phyloP scores from a whole-genome alignment of 2,113 vertebrate species.

The Agelaius tricolor region DNA sequence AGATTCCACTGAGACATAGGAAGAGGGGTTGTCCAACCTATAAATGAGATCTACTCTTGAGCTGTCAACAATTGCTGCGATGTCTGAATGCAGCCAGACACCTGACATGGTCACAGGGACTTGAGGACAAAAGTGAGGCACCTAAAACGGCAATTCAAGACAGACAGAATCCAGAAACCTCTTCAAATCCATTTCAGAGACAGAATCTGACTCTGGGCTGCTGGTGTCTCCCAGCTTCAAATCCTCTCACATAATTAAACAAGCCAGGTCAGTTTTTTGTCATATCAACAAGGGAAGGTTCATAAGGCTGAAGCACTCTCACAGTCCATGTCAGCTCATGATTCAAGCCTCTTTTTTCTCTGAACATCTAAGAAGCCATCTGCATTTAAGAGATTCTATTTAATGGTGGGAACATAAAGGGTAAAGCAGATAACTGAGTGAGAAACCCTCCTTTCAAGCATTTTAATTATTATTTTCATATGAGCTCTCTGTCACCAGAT shows the following conservation, averaged over 20 bases:
- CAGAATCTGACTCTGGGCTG: neutral
- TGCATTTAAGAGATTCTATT: neutral
- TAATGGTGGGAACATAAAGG: neutral
- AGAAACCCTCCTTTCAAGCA: neutral
- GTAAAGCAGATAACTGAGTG: neutral
- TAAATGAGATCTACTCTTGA: accelerated
- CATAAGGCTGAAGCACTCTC: neutral
- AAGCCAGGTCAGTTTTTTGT: neutral
- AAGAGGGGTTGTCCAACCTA: neutral
- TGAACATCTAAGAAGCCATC: neutral
- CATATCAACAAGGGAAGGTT: neutral
- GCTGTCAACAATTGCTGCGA: neutral
- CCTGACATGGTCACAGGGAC: neutral
- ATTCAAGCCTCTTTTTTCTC: neutral
- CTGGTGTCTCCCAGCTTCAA: neutral
- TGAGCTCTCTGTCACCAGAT: neutral
- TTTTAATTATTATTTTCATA: slow-evolving; percentile 20
- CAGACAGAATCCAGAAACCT: neutral
- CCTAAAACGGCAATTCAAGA: neutral
- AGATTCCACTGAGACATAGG: neutral
- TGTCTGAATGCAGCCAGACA: neutral
- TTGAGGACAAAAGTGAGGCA: neutral
- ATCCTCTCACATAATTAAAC: neutral
- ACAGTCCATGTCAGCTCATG: neutral
- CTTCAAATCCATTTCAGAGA: neutral